Evolutionary conservation across 1,140 invertebrate genomes (phyloP).

Genomic region (Melanaphis sacchari): DNA sequence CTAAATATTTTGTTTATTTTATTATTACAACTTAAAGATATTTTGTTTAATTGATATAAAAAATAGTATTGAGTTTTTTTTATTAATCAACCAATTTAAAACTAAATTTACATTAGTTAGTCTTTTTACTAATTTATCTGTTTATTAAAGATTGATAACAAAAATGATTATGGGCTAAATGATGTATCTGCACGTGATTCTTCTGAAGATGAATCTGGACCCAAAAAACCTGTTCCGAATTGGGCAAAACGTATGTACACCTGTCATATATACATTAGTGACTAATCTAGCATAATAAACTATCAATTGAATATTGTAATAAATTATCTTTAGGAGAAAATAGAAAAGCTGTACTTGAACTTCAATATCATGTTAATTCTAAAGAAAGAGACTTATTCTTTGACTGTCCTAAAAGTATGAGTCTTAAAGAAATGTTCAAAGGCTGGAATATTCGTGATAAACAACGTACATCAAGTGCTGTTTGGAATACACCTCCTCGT

Average conservation of each 20-base stretch:
- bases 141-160: constrained; percentile 21
- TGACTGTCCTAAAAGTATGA: constrained; percentile 34
- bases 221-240: constrained; percentile 41
- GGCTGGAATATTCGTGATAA: constrained; percentile 48
- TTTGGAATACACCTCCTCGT: constrained; percentile 37
- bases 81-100: not conserved
- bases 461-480: constrained; percentile 51
- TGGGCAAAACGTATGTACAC: constrained; percentile 37
- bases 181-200: constrained; percentile 53
- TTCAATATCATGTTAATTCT: constrained; percentile 22
- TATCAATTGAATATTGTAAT: too few relatives aligned
- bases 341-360: constrained; percentile 43
- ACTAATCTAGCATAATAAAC: not conserved
- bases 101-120: not conserved
- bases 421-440: constrained; percentile 53
- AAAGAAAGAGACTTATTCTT: constrained; percentile 47
- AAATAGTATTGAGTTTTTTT: not conserved
- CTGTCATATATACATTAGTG: not conserved
- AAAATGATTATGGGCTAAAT: constrained; percentile 53
- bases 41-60: too few relatives aligned
- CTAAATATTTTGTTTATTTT: not conserved
- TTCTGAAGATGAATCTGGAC: constrained; percentile 51
- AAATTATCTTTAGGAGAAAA: constrained; percentile 27
- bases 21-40: not conserved
- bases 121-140: not conserved